These are phyloP conservation scores for Drosophila tropicalis DNA, from an alignment of 1,140 invertebrate species.

Conservation along the genomic window DNA sequence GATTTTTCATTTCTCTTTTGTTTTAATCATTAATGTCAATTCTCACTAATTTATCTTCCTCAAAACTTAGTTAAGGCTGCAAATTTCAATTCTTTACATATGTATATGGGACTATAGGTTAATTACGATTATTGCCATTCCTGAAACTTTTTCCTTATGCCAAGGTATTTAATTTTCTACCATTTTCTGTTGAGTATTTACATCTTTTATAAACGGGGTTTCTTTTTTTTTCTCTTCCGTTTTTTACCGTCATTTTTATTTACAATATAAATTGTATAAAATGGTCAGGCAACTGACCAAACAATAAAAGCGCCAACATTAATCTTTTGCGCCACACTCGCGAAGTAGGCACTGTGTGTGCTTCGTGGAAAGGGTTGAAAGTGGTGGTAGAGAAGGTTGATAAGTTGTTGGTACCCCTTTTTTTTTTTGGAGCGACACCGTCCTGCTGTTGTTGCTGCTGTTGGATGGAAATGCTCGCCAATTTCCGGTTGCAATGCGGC, in stretches of 20 bases:
- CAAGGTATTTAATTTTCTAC: constrained; percentile 7
- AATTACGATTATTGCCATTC: not conserved
- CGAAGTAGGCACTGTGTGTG: constrained; percentile 35
- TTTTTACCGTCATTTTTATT: constrained; percentile 65
- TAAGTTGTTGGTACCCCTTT: constrained; percentile 39
- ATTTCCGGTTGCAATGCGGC: constrained; percentile 77
- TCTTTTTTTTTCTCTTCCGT: constrained; percentile 26
- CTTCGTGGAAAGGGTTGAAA: not conserved
- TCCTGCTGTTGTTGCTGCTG: not conserved
- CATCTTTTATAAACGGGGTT: constrained; percentile 3
- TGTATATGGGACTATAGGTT: too few species aligned
- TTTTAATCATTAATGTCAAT: too few species aligned
- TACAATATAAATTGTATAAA: constrained; percentile 74
- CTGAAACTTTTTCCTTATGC: not conserved
- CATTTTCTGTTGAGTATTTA: constrained; percentile 8
- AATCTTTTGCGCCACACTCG: constrained; percentile 57
- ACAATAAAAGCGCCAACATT: constrained; percentile 77
- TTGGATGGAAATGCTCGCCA: constrained; percentile 54
- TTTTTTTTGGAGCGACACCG: not conserved
- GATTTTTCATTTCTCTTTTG: too few species aligned
- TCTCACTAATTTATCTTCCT: too few species aligned
- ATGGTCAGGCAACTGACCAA: constrained; percentile 72
- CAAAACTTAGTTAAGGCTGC: too few species aligned
- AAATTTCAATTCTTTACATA: too few species aligned
- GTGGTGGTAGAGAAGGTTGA: not conserved